Base-by-base conservation (phyloP, 2,888 invertebrate species). In the Spisula subtruncata region DNA sequence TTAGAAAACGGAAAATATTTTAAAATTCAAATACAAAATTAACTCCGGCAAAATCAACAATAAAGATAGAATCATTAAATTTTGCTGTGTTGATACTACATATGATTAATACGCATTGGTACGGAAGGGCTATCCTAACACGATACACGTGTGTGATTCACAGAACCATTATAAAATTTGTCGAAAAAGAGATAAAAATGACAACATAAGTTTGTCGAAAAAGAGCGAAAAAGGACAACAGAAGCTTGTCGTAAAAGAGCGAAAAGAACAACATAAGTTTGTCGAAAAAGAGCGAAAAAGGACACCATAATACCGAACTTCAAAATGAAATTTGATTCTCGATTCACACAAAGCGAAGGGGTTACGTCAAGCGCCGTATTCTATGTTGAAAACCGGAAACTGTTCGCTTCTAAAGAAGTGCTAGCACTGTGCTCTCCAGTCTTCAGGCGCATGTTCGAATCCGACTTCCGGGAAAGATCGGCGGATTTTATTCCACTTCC, bases 341-440 rank as follows among this genome's bases (percentile, higher is more conserved):
- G 89, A 35, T 92, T 92, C 79, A 51, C 81, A 8, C 83, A 89
- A 46, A 75, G 86, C 2, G 91, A 92, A n/a, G 90, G 90, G 10
- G 86, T 92, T 5, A 81, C 90, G 2, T 89, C 90, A 1, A 92
- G 92, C 82, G 81, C 92, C 2, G 89, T 90, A 16, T 91, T 93
- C 25, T 81, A 91, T 54, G 89, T 93, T 4, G 93, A 93, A 71
- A 91, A 92, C 79, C 88, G 90, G 75, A 88, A 92, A 46, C 85
- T 93, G n/a, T 84, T 88, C 71, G 92, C 91, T 0, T 90, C 90
- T 2, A 91, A 90, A 71, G 90, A 91, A 48, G 90, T 93, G 25
- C 71, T 93, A 71, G 90, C 93, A 1, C 82, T 93, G 16, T 92
- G 92, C 46, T 94, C 94, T 0, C 94, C 94, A 14, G 93, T 94